Evolutionary conservation across 2,888 invertebrate species (phyloP).

Genomic region (Dioctria rufipes): DNA sequence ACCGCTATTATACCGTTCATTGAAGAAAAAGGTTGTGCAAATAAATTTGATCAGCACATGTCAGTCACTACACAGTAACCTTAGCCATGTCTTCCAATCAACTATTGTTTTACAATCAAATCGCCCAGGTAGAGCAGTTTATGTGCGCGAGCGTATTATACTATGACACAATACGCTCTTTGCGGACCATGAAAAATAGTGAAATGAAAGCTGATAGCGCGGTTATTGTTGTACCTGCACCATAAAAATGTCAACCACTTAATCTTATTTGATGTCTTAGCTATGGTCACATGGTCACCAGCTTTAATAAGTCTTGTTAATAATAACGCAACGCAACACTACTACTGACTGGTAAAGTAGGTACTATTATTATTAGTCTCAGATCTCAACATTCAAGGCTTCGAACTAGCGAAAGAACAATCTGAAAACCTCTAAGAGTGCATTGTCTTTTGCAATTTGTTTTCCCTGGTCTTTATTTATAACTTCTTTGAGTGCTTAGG

Average conservation of each 20-base stretch:
- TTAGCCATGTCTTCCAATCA: neutral
- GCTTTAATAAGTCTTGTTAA: constrained; percentile 9
- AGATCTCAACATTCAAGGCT: constrained; percentile 10
- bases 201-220: constrained; percentile 21
- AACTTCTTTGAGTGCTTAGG: neutral
- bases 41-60: neutral
- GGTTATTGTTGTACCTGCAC: constrained; percentile 32
- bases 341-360: neutral
- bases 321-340: neutral
- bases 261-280: constrained; percentile 6
- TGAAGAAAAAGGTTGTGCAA: neutral
- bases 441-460: constrained; percentile 19
- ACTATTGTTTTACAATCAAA: constrained; percentile 13
- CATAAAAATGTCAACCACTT: constrained; percentile 37
- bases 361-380: constrained; percentile 7
- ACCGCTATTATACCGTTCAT: neutral
- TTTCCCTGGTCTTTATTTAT: neutral
- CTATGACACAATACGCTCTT: neutral
- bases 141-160: constrained; percentile 5
- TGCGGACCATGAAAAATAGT: constrained; percentile 13
- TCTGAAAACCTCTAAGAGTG: neutral
- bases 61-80: neutral
- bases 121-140: neutral
- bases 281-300: neutral
- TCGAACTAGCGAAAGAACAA: constrained; percentile 3